These are phyloP conservation scores for Proisotoma minuta DNA, from an alignment of 2,888 invertebrate genomes.

Conservation along the genomic window DNA sequence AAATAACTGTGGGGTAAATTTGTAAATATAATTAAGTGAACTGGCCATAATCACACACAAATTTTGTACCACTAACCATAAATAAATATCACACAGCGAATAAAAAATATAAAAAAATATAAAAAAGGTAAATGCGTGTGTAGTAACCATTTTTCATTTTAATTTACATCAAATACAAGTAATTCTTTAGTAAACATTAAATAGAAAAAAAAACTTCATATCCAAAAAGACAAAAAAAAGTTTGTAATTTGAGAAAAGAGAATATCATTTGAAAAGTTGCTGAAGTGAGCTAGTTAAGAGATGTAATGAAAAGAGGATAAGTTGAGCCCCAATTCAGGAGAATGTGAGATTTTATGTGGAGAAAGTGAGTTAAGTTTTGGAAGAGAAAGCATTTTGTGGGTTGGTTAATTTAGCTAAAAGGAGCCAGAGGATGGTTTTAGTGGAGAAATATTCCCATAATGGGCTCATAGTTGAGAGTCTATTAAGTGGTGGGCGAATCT, in stretches of 20 bases:
- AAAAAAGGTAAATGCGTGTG: not conserved
- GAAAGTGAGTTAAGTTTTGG: slow-evolving; percentile 15
- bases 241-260: not conserved
- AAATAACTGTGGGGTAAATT: too few species aligned
- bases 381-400: not conserved
- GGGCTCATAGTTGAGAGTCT: slow-evolving; percentile 32
- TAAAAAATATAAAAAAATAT: too few species aligned
- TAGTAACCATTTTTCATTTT: not conserved
- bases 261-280: not conserved
- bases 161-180: not conserved
- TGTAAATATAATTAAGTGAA: not conserved
- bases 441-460: slow-evolving; percentile 28
- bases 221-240: too few species aligned
- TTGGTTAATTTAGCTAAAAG: slow-evolving; percentile 9
- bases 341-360: slow-evolving; percentile 1
- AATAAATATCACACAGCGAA: not conserved
- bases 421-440: slow-evolving; percentile 18
- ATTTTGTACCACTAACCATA: slow-evolving; percentile 2
- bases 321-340: slow-evolving; percentile 8
- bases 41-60: not conserved
- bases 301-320: slow-evolving; percentile 12
- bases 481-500: slow-evolving; percentile 16
- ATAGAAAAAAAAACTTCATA: too few species aligned
- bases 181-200: too few species aligned
- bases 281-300: slow-evolving; percentile 11